These are phyloP conservation scores for Phyllostomus discolor DNA, from an alignment of 2,113 vertebrate species.

Conservation along the genomic window DNA sequence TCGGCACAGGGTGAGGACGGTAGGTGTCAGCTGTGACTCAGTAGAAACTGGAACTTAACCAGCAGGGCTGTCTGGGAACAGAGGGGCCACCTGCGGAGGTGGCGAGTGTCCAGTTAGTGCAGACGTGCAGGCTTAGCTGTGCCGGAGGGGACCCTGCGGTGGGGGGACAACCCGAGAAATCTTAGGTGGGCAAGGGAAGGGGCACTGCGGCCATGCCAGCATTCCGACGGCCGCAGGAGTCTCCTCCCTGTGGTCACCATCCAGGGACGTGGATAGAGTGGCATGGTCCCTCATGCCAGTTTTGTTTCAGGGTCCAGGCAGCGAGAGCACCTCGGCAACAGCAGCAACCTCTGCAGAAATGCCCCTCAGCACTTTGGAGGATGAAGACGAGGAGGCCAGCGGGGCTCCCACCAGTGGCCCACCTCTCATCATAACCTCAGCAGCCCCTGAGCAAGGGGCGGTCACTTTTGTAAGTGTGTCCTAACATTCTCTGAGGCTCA, in stretches of 20 bases:
- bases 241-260: neutral
- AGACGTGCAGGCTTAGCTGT: neutral
- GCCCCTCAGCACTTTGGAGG: neutral
- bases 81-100: neutral
- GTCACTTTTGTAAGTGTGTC: constrained; percentile 48
- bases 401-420: neutral
- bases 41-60: neutral
- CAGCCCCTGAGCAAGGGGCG: neutral
- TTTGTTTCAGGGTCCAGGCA: constrained; percentile 28
- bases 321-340: neutral
- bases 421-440: neutral
- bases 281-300: neutral
- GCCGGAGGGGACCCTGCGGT: neutral
- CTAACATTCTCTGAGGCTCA: neutral
- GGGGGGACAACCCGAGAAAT: neutral
- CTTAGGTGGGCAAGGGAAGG: neutral
- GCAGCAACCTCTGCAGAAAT: neutral
- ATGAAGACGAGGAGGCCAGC: constrained; percentile 60
- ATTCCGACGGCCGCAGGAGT: neutral
- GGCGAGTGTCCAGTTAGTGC: neutral
- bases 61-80: neutral
- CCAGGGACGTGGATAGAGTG: neutral
- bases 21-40: neutral
- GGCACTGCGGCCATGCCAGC: neutral
- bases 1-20: neutral